A percentile compares a stretch with the other conserved stretches of the same genome.
These are phyloP conservation scores for Dendrolimus punctatus DNA, from an alignment of 1,140 invertebrate genomes.

Conservation along the genomic window DNA sequence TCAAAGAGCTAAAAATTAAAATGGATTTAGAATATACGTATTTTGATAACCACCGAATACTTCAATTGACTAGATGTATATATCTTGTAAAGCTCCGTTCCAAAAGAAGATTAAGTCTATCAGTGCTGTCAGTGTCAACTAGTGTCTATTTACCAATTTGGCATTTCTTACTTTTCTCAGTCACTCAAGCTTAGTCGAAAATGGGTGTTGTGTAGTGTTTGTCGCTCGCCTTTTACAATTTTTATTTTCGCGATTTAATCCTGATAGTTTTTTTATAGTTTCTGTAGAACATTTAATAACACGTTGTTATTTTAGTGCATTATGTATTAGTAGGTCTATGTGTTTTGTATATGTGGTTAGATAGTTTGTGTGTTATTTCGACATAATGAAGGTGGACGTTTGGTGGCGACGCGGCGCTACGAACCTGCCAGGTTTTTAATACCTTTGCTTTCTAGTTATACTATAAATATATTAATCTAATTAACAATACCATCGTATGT, in stretches of 20 bases:
- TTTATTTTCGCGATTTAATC: conserved; percentile 47
- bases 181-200: conserved; percentile 17
- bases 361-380: conserved; percentile 45
- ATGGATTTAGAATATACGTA: too few relatives aligned
- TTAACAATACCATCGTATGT: background rate
- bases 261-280: conserved; percentile 33
- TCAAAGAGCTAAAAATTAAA: too few relatives aligned
- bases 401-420: conserved; percentile 47
- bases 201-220: conserved; percentile 37
- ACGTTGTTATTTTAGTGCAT: conserved; percentile 27
- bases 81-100: too few relatives aligned
- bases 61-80: too few relatives aligned
- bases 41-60: too few relatives aligned
- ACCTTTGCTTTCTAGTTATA: background rate
- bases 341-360: conserved; percentile 31
- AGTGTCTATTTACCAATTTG: too few relatives aligned
- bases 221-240: conserved; percentile 22
- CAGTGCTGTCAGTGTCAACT: too few relatives aligned
- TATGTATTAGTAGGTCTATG: conserved; percentile 32
- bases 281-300: background rate
- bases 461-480: background rate
- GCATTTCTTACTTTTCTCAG: too few relatives aligned
- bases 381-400: conserved; percentile 61
- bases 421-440: conserved; percentile 44
- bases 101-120: too few relatives aligned